Base-by-base conservation (phyloP, 2,113 vertebrate genomes). In the Equus quagga region DNA sequence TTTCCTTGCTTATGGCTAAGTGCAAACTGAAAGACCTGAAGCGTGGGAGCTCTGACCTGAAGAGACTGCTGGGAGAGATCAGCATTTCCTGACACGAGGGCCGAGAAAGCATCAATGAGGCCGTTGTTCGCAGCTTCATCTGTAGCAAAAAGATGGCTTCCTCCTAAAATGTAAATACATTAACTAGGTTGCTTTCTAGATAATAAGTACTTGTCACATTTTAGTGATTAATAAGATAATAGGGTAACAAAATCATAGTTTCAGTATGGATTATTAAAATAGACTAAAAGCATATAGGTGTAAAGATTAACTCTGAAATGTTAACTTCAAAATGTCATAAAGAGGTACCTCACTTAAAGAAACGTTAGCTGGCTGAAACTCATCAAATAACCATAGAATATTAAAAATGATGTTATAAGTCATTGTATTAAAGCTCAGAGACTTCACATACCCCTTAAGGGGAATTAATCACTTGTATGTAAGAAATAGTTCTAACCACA, bases 101-200 rank as follows among this genome's bases (percentile, higher is more conserved):
- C 79, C 14, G 93, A 94, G 46, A 99, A 99, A 12, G 97, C 96
- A 80, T 98, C 97, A 24, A 97, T 90, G 78, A 99, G 97, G 49
- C 98, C 98, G 79, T 96, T 99, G 87, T 97, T 98, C 46, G 97
- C 12, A 0, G 51, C 41, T 4, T 8, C 1, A 94, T 99, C 98
- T 60, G 93, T 12, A 69, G 97, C 69, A 79, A 0, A 41, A 2
- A 81, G 4, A 64, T 89, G 60, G 0, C 18, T 78, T 73, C 99
- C 99, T 72, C 98, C 99, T 99, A 83, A 91, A 98, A 98, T 78
- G 13, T 41, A 94, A 97, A 76, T 75, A 21, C 24, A 65, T 87
- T 51, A 58, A 12, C 1, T 73, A 36, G 36, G 5, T 72, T 91
- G 7, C 31, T 95, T 76, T 92, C 6, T 60, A 87, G 67, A 65